Evolutionary conservation across 2,888 invertebrate genomes (phyloP).

Genomic region (Pecten maximus): DNA sequence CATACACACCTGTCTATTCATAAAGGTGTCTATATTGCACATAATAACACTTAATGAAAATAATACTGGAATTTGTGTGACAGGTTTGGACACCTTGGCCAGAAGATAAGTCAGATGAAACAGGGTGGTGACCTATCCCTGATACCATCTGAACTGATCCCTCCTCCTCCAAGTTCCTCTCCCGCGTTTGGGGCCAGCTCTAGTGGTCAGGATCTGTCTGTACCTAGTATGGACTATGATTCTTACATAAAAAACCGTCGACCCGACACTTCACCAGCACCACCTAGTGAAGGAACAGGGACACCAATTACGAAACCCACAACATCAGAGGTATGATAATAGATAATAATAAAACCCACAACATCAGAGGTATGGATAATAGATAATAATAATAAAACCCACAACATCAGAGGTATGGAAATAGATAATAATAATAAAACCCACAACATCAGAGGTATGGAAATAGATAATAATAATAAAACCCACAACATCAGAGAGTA

Average conservation of each 20-base stretch:
- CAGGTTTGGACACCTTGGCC: conserved; percentile 48
- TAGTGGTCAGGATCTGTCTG: conserved; percentile 43
- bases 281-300: conserved; percentile 58
- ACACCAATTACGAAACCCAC: conserved; percentile 40
- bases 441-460: conserved; percentile 48
- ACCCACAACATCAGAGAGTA: conserved; percentile 46
- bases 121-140: conserved; percentile 45
- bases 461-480: not conserved
- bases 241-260: conserved; percentile 59
- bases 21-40: too few species aligned
- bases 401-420: conserved; percentile 48
- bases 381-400: not conserved
- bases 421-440: not conserved
- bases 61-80: not conserved
- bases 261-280: conserved; percentile 66
- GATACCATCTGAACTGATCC: conserved; percentile 60
- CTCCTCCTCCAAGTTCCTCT: conserved; percentile 65
- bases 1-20: too few species aligned
- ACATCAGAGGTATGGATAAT: conserved; percentile 45
- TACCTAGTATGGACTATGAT: conserved; percentile 68
- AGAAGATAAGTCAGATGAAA: conserved; percentile 4
- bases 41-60: too few species aligned
- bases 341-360: not conserved
- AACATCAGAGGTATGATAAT: not conserved
- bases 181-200: conserved; percentile 55